Conservation (phyloP, 2,797 vertebrate species). For the Lutjanus argentimaculatus region DNA sequence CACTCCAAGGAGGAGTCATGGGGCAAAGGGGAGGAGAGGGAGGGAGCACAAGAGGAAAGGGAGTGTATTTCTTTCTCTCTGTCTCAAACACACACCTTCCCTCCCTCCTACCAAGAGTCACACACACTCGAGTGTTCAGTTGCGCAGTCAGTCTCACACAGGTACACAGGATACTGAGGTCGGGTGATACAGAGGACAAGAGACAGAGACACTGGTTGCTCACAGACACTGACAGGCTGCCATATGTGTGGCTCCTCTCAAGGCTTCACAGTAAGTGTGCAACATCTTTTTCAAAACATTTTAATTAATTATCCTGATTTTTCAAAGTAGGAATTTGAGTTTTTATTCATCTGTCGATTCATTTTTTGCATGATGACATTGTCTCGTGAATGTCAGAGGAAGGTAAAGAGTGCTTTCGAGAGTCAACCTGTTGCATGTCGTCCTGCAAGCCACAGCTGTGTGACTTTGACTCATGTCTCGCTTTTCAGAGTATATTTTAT, state of each 20-base stretch:
- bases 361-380: not conserved
- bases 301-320: not conserved
- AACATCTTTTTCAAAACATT: slow-evolving; percentile 36
- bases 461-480: slow-evolving; percentile 70
- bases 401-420: slow-evolving; percentile 48
- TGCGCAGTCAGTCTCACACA: slow-evolving; percentile 51
- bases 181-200: slow-evolving; percentile 31
- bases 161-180: slow-evolving; percentile 68
- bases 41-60: slow-evolving; percentile 69
- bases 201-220: slow-evolving; percentile 65
- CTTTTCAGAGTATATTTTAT: slow-evolving; percentile 72
- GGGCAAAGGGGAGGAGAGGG: slow-evolving; percentile 65
- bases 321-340: not conserved
- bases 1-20: slow-evolving; percentile 79
- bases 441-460: slow-evolving; percentile 57
- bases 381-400: not conserved
- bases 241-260: slow-evolving; percentile 85
- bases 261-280: slow-evolving; percentile 83
- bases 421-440: slow-evolving; percentile 43
- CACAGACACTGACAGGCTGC: slow-evolving; percentile 61
- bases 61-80: slow-evolving; percentile 68
- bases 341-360: not conserved
- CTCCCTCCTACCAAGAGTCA: slow-evolving; percentile 79
- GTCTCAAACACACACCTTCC: slow-evolving; percentile 68
- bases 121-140: slow-evolving; percentile 51